Conservation (phyloP, 2,113 vertebrate genomes). For the Platysteira castanea region DNA sequence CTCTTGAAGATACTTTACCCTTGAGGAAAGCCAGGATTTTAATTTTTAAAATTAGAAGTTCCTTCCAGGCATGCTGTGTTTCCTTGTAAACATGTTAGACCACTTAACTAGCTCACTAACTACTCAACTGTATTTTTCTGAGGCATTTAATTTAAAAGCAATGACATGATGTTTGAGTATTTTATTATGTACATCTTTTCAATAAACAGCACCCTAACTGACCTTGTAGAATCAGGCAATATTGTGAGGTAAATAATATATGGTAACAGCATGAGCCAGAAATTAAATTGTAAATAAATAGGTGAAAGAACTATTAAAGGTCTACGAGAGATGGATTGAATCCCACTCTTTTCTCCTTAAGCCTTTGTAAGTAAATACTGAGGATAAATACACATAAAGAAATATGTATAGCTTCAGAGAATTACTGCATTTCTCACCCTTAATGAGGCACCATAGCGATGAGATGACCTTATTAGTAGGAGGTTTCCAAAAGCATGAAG, state of each 20-base stretch:
- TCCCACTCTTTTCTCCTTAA: not conserved
- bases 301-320: not conserved
- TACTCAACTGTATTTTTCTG: not conserved
- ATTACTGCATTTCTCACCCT: not conserved
- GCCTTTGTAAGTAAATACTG: not conserved
- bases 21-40: constrained; percentile 14
- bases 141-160: not conserved
- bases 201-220: not conserved
- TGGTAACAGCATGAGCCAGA: not conserved
- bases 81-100: constrained; percentile 6
- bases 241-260: constrained; percentile 8
- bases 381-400: not conserved
- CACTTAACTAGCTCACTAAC: not conserved
- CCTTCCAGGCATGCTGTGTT: not conserved
- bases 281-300: not conserved
- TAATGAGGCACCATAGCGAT: not conserved
- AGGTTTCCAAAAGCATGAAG: not conserved
- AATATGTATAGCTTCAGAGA: not conserved
- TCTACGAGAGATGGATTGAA: not conserved
- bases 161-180: not conserved
- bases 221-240: not conserved
- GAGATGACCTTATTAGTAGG: not conserved
- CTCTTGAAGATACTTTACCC: not conserved
- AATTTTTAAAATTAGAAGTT: constrained; percentile 30
- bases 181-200: not conserved